Percentiles rank a stretch among this genome's conserved stretches.
These are phyloP conservation scores for Noctua comes DNA, from an alignment of 2,888 invertebrate species.

Conservation along the genomic window DNA sequence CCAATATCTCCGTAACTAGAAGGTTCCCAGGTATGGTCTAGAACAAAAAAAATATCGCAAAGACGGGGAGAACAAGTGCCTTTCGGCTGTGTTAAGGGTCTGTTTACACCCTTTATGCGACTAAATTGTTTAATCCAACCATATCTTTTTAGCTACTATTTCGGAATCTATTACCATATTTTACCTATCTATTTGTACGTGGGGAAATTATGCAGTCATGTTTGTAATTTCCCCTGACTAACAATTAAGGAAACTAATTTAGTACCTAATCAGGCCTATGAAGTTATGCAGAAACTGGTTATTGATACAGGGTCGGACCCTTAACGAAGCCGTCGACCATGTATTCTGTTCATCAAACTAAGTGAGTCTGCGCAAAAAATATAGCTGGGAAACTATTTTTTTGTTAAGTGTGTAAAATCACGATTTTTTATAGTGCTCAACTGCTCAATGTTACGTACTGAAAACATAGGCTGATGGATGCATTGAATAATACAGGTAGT, in stretches of 20 bases:
- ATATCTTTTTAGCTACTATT: neutral
- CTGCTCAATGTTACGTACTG: neutral
- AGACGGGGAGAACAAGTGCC: too few species aligned
- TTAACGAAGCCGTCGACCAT: neutral
- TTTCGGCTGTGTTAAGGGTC: too few species aligned
- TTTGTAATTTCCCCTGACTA: slow-evolving; percentile 17
- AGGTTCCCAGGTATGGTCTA: too few species aligned
- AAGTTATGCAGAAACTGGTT: neutral
- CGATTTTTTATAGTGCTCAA: neutral
- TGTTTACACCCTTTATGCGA: too few species aligned
- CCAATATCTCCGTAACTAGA: too few species aligned
- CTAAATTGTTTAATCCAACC: neutral
- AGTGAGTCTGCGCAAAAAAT: neutral
- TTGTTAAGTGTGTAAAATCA: neutral
- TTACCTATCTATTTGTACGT: neutral
- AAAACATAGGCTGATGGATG: neutral
- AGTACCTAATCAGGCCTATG: neutral
- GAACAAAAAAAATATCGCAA: too few species aligned
- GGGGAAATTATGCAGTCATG: slow-evolving; percentile 8
- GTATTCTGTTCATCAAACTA: neutral
- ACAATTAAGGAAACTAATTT: slow-evolving; percentile 15
- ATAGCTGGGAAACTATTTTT: neutral
- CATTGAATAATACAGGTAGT: neutral
- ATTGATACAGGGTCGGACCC: neutral
- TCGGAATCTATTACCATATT: neutral